These are phyloP conservation scores for Pyrocephalus nanus DNA, from an alignment of 2,797 vertebrate species.

Conservation along the genomic window DNA sequence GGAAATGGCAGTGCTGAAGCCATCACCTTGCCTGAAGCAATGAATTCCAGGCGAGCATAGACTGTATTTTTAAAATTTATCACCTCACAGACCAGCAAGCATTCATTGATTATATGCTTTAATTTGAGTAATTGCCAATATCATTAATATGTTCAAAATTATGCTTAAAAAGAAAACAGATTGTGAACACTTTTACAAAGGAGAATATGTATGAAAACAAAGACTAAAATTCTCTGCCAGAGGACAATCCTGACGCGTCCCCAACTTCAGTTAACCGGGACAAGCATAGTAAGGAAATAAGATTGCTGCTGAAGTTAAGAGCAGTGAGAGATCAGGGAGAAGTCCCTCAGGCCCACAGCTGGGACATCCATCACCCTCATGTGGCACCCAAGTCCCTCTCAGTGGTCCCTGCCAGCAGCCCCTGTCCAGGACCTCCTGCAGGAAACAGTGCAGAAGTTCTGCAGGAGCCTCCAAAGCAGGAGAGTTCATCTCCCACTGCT, in stretches of 20 bases:
- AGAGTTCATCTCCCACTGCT: background rate
- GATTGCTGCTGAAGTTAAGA: background rate
- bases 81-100: constrained; percentile 41
- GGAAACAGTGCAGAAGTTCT: background rate
- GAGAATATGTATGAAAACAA: background rate
- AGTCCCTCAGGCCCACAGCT: background rate
- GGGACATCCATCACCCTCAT: background rate
- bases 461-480: background rate
- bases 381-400: fast-evolving
- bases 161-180: constrained; percentile 14
- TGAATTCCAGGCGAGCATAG: constrained; percentile 51
- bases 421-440: background rate
- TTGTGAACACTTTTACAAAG: background rate
- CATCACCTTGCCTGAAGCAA: constrained; percentile 61
- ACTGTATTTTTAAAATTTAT: constrained; percentile 40
- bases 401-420: background rate
- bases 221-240: background rate
- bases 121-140: constrained; percentile 65
- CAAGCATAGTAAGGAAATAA: background rate
- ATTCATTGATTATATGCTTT: constrained; percentile 58
- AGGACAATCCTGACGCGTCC: background rate
- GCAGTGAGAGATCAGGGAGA: background rate
- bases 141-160: constrained; percentile 35
- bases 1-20: constrained; percentile 56
- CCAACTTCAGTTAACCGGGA: background rate